Base-by-base conservation (phyloP, 2,888 invertebrate species). In the Synanthedon formicaeformis region DNA sequence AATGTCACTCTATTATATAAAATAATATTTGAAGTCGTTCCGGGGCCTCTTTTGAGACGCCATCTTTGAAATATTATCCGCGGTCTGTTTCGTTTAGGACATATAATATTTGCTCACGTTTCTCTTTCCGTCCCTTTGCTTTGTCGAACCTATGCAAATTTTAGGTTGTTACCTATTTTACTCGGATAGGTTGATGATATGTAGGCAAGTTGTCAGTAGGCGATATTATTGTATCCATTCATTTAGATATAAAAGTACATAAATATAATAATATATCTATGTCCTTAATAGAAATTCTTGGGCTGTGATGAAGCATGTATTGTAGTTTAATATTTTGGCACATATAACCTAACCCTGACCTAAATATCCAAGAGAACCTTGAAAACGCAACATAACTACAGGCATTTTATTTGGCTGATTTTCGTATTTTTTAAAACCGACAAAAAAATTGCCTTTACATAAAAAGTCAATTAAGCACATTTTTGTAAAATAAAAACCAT, bases 101-200 rank as follows among this genome's bases (percentile, higher is more conserved):
- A n/a, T 12, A n/a, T 45, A 45, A n/a, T 14, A 16, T 58, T 80
- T 78, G 83, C 83, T 82, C 81, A 83, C 74, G 75, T 81, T 64
- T 71, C 66, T 75, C 60, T 75, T 70, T 76, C 83, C 81, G 81
- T 81, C 83, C 82, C 71, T 75, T 68, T 63, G 12, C 34, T 34
- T 50, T 50, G 13, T 50, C 23, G 13, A 51, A 51, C 11, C 11
- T 12, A 13, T 51, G 23, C 14, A 23, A 41, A n/a, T 51, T 41
- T 14, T 40, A 51, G 18, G 18, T 51, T 41, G 51, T 51, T 41
- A 41, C 13, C 13, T 10, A 41, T 13, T n/a, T n/a, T 51, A 51
- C 40, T 14, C 12, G 18, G 40, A 41, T 53, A 52, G 52, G 16
- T 40, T 40, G 18, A 48, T 18, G 41, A 23, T 23, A 40, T 11